Evolutionary conservation across 2,888 invertebrate genomes (phyloP), one percentile per base, ranked within the genome.

Genomic region (Operophtera brumata): DNA sequence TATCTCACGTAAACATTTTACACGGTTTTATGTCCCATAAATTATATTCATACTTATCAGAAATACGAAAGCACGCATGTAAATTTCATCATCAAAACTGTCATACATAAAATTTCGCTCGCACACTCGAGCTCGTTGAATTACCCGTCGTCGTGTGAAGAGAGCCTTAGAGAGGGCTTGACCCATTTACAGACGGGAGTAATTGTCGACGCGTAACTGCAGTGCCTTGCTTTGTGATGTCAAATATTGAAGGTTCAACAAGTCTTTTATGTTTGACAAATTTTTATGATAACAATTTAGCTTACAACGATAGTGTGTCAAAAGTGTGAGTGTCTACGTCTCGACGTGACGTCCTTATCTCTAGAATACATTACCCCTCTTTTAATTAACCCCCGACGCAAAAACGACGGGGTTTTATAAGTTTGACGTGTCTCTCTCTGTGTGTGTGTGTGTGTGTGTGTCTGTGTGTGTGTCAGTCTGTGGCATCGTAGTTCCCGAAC

Each of bases 161-260:
- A 32, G 55, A 58, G 55, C 67, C 57, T 61, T 59, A 60, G 63
- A 71, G 69, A 48, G 62, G 58, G 67, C 78, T 82, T 79, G 84
- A 84, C 83, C 84, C 67, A 77, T 64, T 73, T 80, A 55, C 60
- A 50, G 63, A 51, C 61, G 57, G 67, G 65, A 69, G 71, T 78
- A 74, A 78, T 78, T 78, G 78, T 73, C 61, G 61, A 61, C 69
- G 65, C 62, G 65, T 30, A 20, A 5, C 66, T 61, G 59, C 40
- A 40, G 8, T 46, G 37, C 10, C 13, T 7, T 34, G 52, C 45
- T 48, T 45, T 51, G 45, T 45, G 34, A 25, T 10, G 43, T 34
- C 12, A 46, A 12, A 43, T 40, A 47, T 52, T 53, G 28, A 25
- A 39, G 50, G 32, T 37, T 43, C 37, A 30, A 32, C 39, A 44